Evolutionary conservation across 2,113 vertebrate species (phyloP).

Genomic region (Pyxicephalus adspersus): DNA sequence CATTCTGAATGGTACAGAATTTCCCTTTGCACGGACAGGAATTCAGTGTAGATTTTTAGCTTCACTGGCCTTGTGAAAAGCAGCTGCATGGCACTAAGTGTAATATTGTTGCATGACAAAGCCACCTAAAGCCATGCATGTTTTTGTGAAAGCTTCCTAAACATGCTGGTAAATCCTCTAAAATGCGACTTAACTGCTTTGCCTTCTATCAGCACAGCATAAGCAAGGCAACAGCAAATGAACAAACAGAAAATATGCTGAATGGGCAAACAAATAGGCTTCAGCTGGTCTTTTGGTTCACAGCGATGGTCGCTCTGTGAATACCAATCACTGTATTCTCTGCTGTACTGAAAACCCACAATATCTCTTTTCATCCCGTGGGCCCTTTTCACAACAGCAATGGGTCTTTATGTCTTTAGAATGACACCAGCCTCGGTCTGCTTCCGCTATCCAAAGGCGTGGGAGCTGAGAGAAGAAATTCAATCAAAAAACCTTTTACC

Average conservation of each 20-base stretch:
- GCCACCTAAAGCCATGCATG: slow-evolving; percentile 70
- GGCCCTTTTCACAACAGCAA: slow-evolving; percentile 70
- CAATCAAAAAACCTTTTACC: slow-evolving; percentile 66
- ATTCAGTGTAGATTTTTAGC: slow-evolving; percentile 61
- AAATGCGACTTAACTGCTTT: slow-evolving; percentile 74
- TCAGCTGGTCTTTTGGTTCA: slow-evolving; percentile 75
- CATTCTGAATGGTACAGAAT: slow-evolving; percentile 19
- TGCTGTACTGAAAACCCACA: slow-evolving; percentile 73
- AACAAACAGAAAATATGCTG: slow-evolving; percentile 76
- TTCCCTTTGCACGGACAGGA: slow-evolving; percentile 8
- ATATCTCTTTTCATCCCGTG: slow-evolving; percentile 72
- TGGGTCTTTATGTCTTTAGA: slow-evolving; percentile 69
- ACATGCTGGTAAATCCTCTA: slow-evolving; percentile 74
- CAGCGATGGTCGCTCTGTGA: slow-evolving; percentile 68
- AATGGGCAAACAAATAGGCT: slow-evolving; percentile 73
- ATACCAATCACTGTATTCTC: slow-evolving; percentile 76
- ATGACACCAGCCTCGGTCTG: slow-evolving; percentile 70
- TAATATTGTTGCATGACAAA: slow-evolving; percentile 74
- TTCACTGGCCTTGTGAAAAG: slow-evolving; percentile 65
- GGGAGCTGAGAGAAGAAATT: slow-evolving; percentile 68
- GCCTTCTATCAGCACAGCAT: slow-evolving; percentile 69
- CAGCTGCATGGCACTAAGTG: slow-evolving; percentile 69
- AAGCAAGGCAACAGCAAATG: slow-evolving; percentile 70
- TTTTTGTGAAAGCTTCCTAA: slow-evolving; percentile 73
- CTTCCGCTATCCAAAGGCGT: slow-evolving; percentile 72